Conservation (phyloP, 2,797 vertebrate genomes). For the Dendrocincla fuliginosa region DNA sequence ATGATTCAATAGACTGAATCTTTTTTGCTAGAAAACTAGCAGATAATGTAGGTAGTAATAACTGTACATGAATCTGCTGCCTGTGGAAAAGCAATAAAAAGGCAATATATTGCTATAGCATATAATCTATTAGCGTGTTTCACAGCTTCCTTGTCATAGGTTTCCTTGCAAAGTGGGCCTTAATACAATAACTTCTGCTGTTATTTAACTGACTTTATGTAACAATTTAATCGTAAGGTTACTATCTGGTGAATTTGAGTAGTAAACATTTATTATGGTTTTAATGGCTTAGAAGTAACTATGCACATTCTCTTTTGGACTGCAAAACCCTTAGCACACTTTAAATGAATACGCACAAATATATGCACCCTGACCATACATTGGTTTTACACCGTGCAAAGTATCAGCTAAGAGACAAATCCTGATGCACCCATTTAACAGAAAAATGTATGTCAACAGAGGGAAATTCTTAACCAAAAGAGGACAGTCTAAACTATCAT, state of each 20-base stretch:
- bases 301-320: neutral
- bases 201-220: constrained; percentile 54
- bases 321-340: neutral
- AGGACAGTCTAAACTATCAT: neutral
- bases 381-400: constrained; percentile 2
- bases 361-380: neutral
- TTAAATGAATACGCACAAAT: neutral
- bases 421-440: neutral
- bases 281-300: neutral
- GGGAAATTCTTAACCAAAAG: constrained; percentile 9
- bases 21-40: constrained; percentile 72
- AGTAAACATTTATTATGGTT: constrained; percentile 6
- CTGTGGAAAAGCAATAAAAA: constrained; percentile 67
- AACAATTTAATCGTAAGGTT: constrained; percentile 46
- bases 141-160: constrained; percentile 40
- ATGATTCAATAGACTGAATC: constrained; percentile 77
- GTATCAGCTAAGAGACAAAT: neutral
- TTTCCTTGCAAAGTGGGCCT: constrained; percentile 62
- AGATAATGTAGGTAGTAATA: constrained; percentile 75
- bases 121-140: constrained; percentile 73
- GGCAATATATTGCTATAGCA: constrained; percentile 64
- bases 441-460: constrained; percentile 14
- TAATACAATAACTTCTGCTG: constrained; percentile 60
- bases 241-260: neutral
- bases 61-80: constrained; percentile 73